Evolutionary conservation across 2,113 vertebrate genomes (phyloP).

Genomic region (Oryzias celebensis): DNA sequence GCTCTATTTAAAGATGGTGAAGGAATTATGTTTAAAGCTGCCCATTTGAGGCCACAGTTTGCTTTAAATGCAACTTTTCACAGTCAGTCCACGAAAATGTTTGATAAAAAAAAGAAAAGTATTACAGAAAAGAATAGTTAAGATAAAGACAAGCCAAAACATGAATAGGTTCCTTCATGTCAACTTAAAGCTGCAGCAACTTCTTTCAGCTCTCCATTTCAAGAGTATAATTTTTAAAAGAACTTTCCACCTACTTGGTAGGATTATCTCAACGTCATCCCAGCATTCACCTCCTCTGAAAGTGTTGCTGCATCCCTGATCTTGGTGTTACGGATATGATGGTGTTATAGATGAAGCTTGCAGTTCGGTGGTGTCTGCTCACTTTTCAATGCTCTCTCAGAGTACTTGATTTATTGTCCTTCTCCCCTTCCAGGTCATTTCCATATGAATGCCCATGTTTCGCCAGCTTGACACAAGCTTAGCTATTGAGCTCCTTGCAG

Average conservation of each 20-base stretch:
- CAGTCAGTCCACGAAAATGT: no score
- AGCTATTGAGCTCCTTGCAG: conserved; percentile 54
- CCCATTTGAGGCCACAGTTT: no score
- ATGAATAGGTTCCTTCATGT: not conserved
- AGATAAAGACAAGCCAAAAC: not conserved
- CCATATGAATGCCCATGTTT: conserved; percentile 68
- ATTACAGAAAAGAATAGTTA: not conserved
- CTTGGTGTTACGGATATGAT: conserved; percentile 20
- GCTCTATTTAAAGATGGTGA: no score
- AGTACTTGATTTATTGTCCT: conserved; percentile 59
- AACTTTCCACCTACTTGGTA: conserved; percentile 21
- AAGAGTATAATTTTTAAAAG: not conserved
- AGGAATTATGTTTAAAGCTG: no score
- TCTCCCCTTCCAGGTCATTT: conserved; percentile 55
- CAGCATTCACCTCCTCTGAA: conserved; percentile 13
- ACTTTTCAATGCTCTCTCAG: conserved; percentile 18
- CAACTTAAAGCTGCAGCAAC: not conserved
- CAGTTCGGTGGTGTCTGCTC: conserved; percentile 28
- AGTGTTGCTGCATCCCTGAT: conserved; percentile 12
- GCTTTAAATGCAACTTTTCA: no score
- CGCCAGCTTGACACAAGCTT: conserved; percentile 59
- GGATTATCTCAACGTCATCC: conserved; percentile 2
- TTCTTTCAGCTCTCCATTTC: not conserved
- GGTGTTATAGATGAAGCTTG: conserved; percentile 30
- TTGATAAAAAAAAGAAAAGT: conserved; percentile 1